Conservation (phyloP, 2,888 invertebrate genomes). For the Spodoptera exigua region DNA sequence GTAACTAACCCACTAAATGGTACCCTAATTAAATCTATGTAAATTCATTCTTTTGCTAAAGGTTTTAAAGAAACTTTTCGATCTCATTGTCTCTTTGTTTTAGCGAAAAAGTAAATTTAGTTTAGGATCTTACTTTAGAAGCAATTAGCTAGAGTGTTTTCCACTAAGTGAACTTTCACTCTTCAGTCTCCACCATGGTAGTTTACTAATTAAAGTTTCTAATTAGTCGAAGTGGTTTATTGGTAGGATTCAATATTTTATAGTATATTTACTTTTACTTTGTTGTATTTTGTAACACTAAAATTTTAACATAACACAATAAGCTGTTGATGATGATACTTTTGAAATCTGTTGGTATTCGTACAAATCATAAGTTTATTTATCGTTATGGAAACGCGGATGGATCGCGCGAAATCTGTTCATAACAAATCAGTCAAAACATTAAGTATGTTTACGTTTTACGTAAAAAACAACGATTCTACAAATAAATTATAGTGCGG, state of each 20-base stretch:
- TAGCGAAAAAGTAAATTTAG: constrained; percentile 14
- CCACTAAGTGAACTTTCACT: constrained; percentile 6
- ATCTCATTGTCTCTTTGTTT: constrained; percentile 4
- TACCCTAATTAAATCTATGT: constrained; percentile 26
- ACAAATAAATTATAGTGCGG: constrained; percentile 17
- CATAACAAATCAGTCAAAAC: constrained; percentile 49
- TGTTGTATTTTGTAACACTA: background rate
- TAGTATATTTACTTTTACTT: too few species aligned
- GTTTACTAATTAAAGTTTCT: constrained; percentile 26
- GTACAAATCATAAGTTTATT: constrained; percentile 32
- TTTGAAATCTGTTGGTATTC: constrained; percentile 21
- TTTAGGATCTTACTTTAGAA: constrained; percentile 23
- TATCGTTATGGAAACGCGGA: constrained; percentile 32
- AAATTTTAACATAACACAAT: background rate
- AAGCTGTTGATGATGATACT: constrained; percentile 7
- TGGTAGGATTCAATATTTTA: constrained; percentile 1
- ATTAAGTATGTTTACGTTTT: constrained; percentile 40
- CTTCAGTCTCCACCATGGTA: constrained; percentile 6
- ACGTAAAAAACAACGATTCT: constrained; percentile 18
- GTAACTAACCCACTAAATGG: constrained; percentile 12
- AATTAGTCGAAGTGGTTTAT: constrained; percentile 35
- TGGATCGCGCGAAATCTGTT: constrained; percentile 40
- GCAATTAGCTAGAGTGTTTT: constrained; percentile 39
- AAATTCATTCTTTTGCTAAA: constrained; percentile 1
- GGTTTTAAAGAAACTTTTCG: constrained; percentile 20